Base-by-base conservation (phyloP, 2,888 invertebrate species). In the Stenotaenia linearis region DNA sequence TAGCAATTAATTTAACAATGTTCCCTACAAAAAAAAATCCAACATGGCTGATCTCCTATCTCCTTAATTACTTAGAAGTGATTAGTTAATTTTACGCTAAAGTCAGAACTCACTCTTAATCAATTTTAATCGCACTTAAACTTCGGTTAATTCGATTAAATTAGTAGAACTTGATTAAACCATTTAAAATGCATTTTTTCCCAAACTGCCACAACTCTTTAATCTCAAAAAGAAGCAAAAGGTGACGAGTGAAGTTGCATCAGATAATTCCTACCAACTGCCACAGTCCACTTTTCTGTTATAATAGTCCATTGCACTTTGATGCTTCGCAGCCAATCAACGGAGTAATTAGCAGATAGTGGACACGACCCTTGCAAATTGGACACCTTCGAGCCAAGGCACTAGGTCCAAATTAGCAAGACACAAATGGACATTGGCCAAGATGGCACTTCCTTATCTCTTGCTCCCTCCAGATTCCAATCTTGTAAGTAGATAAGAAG, bases 281-380 rank as follows among this genome's bases (percentile, higher is more conserved):
- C 69, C 69, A 69, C 69, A 69, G 69, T 28, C 69, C 25, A 69
- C 69, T 69, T 28, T 69, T 28, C 69, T 69, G 25, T 69, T 69
- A 25, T 69, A 69, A 69, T 69, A 69, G 69, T 69, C 69, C 69
- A 69, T 23, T 69, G 69, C 69, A 69, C 69, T 69, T 69, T 69
- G 69, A 69, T 69, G 69, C 69, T 69, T 69, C 69, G 69, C 69
- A 69, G 69, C 69, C 69, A 69, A 69, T 69, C 69, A 69, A 69
- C 69, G 69, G 25, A 69, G 69, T 69, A 69, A 69, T 69, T 69
- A 69, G 69, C 69, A 69, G 69, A 69, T 69, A 69, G 69, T 69
- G 69, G 69, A 69, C 69, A 69, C 69, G 69, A 69, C 69, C 69
- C 69, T 50, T 69, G 69, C 69, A 69, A 69, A 69, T 69, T 69